These are phyloP conservation scores for Drosophila pseudoananassae DNA, from an alignment of 1,140 invertebrate species.

Conservation along the genomic window DNA sequence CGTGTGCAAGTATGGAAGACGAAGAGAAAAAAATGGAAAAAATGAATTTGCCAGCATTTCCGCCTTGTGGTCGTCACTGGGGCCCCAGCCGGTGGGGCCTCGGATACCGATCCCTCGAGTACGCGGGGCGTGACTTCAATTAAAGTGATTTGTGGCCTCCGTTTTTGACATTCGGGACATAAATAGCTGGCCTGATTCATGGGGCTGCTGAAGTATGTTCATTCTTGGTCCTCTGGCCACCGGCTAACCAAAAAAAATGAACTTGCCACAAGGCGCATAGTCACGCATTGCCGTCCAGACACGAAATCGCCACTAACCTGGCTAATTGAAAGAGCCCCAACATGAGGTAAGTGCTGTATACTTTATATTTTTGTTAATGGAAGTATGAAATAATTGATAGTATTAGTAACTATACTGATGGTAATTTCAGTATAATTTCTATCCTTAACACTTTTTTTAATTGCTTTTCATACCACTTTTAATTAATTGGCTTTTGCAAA, in stretches of 20 bases:
- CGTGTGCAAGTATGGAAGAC: constrained; percentile 44
- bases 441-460: neutral
- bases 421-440: neutral
- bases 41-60: constrained; percentile 51
- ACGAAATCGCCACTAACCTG: neutral
- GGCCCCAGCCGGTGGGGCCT: constrained; percentile 8
- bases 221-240: constrained; percentile 16
- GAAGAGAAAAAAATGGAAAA: constrained; percentile 15
- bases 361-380: neutral
- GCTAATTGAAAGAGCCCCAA: constrained; percentile 10
- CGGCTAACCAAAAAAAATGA: constrained; percentile 15
- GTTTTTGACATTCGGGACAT: constrained; percentile 72
- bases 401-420: too few species aligned
- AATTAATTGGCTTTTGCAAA: neutral
- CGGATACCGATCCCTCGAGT: constrained; percentile 43
- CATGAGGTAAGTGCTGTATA: constrained; percentile 39
- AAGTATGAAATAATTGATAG: too few species aligned
- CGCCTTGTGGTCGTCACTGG: constrained; percentile 22
- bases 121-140: constrained; percentile 73
- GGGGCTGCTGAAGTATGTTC: constrained; percentile 25
- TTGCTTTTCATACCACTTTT: neutral
- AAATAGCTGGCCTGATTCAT: constrained; percentile 70
- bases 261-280: constrained; percentile 8
- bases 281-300: constrained; percentile 4
- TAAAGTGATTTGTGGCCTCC: constrained; percentile 76